Conservation (phyloP, 2,888 invertebrate genomes). For the Chrysolina oricalcia region DNA sequence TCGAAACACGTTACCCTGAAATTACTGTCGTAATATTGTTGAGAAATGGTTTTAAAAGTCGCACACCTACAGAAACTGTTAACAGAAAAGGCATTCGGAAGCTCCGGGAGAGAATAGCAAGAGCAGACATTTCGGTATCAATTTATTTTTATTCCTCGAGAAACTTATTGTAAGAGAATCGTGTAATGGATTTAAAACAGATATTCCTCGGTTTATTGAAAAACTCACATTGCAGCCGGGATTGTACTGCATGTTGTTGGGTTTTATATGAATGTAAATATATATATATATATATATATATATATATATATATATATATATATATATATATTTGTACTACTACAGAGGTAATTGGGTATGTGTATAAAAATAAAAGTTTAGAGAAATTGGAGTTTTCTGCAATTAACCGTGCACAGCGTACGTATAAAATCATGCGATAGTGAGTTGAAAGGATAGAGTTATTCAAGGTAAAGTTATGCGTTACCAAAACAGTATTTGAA, state of each 20-base stretch:
- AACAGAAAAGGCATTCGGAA: constrained; percentile 37
- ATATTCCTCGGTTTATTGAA: not conserved
- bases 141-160: constrained; percentile 14
- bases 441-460: too few species aligned
- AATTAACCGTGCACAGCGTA: not conserved
- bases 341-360: constrained; percentile 4
- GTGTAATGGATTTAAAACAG: constrained; percentile 14
- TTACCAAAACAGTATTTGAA: too few species aligned
- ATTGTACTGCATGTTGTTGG: not conserved
- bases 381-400: not conserved
- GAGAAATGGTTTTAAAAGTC: constrained; percentile 38
- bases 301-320: not conserved
- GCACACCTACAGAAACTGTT: constrained; percentile 37
- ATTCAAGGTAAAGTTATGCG: too few species aligned
- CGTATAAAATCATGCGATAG: too few species aligned
- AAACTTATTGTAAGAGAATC: constrained; percentile 10
- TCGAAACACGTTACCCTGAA: constrained; percentile 35
- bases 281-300: not conserved
- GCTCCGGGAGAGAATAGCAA: constrained; percentile 4
- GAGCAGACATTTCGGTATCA: constrained; percentile 13
- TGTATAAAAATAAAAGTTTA: not conserved
- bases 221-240: not conserved
- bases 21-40: constrained; percentile 41
- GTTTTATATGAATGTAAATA: not conserved
- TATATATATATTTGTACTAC: not conserved